Evolutionary conservation across 2,113 vertebrate genomes (phyloP).

Genomic region (Neoarius graeffei): DNA sequence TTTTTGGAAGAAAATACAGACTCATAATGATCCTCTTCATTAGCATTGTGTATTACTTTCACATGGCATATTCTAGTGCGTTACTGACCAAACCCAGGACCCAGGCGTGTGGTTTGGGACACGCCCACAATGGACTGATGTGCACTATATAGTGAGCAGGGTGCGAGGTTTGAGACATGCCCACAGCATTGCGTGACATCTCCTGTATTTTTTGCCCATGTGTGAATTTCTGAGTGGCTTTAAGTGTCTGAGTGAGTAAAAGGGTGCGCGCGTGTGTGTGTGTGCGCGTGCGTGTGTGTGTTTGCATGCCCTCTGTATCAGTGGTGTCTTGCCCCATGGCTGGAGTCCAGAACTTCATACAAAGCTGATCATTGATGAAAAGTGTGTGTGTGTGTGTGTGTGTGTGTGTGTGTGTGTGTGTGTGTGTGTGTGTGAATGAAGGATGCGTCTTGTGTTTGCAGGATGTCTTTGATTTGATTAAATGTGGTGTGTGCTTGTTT

Average conservation of each 20-base stretch:
- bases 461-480: constrained; percentile 68
- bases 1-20: background rate
- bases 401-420: constrained; percentile 21
- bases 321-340: constrained; percentile 67
- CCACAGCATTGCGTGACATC: constrained; percentile 20
- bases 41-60: background rate
- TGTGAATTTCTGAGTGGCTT: constrained; percentile 29
- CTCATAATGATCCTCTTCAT: background rate
- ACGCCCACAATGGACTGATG: background rate
- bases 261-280: constrained; percentile 23
- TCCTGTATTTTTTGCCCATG: constrained; percentile 5
- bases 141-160: background rate
- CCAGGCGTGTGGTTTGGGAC: background rate
- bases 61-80: background rate
- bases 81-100: background rate
- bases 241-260: constrained; percentile 22
- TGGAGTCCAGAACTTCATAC: constrained; percentile 61
- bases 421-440: constrained; percentile 1
- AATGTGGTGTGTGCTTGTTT: constrained; percentile 61
- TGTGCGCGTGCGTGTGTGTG: constrained; percentile 28
- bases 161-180: background rate
- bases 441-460: constrained; percentile 60
- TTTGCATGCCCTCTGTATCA: constrained; percentile 36
- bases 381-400: constrained; percentile 15
- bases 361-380: constrained; percentile 69